phyloP scores from a whole-genome alignment of 2,113 vertebrate species.

The Notothenia rossii region DNA sequence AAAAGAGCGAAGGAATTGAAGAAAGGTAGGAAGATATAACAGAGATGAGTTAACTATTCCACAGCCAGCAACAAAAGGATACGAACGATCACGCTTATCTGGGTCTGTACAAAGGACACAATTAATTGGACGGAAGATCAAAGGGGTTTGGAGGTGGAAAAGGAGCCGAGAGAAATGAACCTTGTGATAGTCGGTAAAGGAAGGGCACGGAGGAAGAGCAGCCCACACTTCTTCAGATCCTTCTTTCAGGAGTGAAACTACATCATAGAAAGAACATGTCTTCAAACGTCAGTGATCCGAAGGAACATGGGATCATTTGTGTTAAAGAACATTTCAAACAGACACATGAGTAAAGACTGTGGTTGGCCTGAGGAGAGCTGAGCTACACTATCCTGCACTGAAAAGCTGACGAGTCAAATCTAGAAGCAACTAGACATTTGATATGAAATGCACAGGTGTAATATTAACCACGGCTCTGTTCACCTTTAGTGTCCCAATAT shows the following conservation, averaged over 20 bases:
- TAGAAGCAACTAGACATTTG: neutral
- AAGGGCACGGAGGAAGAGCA: neutral
- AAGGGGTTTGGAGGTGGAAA: slow-evolving; percentile 49
- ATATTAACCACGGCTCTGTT: neutral
- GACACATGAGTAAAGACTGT: neutral
- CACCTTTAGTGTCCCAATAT: neutral
- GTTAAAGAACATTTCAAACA: neutral
- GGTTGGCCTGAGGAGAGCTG: neutral
- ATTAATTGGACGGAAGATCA: slow-evolving; percentile 66
- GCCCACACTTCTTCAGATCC: neutral
- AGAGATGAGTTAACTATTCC: slow-evolving; percentile 23
- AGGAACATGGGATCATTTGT: neutral
- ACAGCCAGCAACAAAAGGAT: slow-evolving; percentile 23
- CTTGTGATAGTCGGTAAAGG: slow-evolving; percentile 9
- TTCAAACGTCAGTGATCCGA: neutral
- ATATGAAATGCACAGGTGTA: neutral
- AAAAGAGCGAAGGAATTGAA: slow-evolving; percentile 43
- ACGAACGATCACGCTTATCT: slow-evolving; percentile 27
- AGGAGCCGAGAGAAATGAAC: slow-evolving; percentile 32
- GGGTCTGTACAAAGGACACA: slow-evolving; percentile 40
- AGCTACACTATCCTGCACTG: neutral
- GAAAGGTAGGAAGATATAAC: slow-evolving; percentile 26
- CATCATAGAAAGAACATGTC: neutral
- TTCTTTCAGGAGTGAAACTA: neutral
- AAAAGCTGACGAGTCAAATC: neutral